Percentiles rank a stretch among this genome's conserved stretches.
Conservation (phyloP, 2,113 vertebrate genomes). For the Myocastor coypus region DNA sequence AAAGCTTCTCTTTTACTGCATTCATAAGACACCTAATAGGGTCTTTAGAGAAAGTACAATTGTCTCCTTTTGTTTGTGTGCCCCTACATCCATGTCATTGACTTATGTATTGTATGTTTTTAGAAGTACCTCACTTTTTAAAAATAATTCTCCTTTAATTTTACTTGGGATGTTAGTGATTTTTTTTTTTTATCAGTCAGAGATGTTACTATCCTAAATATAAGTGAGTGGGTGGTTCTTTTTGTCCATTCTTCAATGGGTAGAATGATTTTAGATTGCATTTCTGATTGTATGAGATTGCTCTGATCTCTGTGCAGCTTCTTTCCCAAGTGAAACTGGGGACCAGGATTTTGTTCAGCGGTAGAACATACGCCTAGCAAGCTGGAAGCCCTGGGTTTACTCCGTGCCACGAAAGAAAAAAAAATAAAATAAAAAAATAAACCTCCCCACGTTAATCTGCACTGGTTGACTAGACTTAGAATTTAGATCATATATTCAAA, state of each 20-base stretch:
- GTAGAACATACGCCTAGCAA: too few species aligned
- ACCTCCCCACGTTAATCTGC: too few species aligned
- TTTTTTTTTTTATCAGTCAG: conserved; percentile 12
- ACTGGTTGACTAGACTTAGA: neutral
- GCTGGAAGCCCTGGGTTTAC: too few species aligned
- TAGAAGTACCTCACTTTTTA: conserved; percentile 17
- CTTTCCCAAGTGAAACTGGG: neutral
- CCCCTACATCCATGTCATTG: conserved; percentile 6
- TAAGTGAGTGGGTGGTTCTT: neutral
- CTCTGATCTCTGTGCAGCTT: neutral
- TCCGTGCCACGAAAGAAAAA: too few species aligned
- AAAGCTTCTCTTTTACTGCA: conserved; percentile 43
- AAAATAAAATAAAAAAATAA: too few species aligned
- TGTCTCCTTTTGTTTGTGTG: neutral
- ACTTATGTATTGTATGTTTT: neutral
- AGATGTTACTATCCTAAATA: neutral
- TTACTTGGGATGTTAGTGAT: conserved; percentile 8
- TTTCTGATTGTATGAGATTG: conserved; percentile 18
- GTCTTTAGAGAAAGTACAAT: conserved; percentile 55
- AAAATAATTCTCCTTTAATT: neutral
- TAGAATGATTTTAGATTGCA: neutral
- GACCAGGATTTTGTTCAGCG: too few species aligned
- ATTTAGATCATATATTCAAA: neutral
- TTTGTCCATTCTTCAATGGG: conserved; percentile 7
- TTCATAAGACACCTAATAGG: conserved; percentile 31